Evolutionary conservation across 1,140 invertebrate species (phyloP).

Genomic region (Thaumetopoea pityocampa): DNA sequence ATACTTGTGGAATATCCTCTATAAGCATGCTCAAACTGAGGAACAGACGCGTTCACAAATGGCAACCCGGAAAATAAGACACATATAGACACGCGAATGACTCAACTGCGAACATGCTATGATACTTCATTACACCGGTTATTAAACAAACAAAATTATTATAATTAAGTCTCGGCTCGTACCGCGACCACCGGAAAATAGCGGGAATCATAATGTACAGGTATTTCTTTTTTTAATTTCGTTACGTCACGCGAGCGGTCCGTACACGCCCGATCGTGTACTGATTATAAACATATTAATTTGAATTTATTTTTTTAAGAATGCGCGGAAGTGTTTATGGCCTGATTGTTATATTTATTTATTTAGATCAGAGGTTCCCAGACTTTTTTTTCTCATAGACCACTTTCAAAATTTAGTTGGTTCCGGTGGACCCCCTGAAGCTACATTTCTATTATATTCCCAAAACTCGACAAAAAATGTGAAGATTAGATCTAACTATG

Average conservation of each 20-base stretch:
- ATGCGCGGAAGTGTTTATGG: constrained; percentile 7
- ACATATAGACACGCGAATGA: constrained; percentile 14
- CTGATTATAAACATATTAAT: constrained; percentile 12
- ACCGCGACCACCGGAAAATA: constrained; percentile 39
- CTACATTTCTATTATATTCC: no score
- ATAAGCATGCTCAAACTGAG: no score
- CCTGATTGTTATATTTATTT: neutral
- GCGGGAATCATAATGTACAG: constrained; percentile 25
- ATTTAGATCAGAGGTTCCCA: neutral
- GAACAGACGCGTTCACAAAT: neutral
- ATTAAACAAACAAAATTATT: constrained; percentile 45
- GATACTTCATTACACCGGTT: constrained; percentile 43
- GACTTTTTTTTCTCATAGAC: neutral
- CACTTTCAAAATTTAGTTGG: no score
- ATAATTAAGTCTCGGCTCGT: constrained; percentile 30
- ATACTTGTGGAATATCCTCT: no score
- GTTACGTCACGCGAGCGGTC: constrained; percentile 18
- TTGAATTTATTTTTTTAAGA: constrained; percentile 11
- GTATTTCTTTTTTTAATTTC: constrained; percentile 28
- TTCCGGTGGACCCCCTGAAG: no score
- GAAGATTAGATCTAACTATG: no score
- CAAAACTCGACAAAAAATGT: no score
- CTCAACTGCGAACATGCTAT: constrained; percentile 14
- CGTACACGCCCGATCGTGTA: constrained; percentile 22
- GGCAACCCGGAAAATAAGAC: constrained; percentile 6